These are phyloP conservation scores for Diorhabda sublineata DNA, from an alignment of 1,140 invertebrate species.

Conservation along the genomic window DNA sequence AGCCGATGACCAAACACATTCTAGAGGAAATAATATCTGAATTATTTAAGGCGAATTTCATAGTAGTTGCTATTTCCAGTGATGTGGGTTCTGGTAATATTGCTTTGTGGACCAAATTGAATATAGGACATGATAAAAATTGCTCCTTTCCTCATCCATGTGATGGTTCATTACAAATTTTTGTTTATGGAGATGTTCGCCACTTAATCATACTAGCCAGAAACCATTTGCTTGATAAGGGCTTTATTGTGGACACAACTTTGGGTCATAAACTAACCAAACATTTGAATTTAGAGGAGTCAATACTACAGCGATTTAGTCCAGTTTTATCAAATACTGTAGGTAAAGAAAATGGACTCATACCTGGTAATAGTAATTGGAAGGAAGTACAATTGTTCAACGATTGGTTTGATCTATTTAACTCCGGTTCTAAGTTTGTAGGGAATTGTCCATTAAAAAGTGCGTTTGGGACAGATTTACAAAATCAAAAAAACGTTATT, in stretches of 20 bases:
- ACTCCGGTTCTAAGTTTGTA: conserved; percentile 20
- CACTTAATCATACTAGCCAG: conserved; percentile 5
- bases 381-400: conserved; percentile 10
- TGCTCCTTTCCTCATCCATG: conserved; percentile 3
- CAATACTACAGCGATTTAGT: too few species aligned
- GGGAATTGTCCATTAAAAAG: conserved; percentile 13
- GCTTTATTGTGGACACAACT: not conserved
- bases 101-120: conserved; percentile 3
- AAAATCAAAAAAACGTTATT: conserved; percentile 20
- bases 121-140: conserved; percentile 11
- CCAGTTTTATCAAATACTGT: conserved; percentile 6
- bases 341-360: conserved; percentile 4
- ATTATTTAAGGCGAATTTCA: conserved; percentile 11
- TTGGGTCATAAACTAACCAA: too few species aligned
- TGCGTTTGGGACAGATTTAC: conserved; percentile 19
- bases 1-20: conserved; percentile 14
- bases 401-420: conserved; percentile 17
- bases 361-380: conserved; percentile 8
- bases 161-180: conserved; percentile 7
- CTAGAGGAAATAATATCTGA: conserved; percentile 11
- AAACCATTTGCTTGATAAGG: conserved; percentile 10
- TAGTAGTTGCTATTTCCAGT: conserved; percentile 9
- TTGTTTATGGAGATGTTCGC: conserved; percentile 11
- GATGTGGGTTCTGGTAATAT: conserved; percentile 12
- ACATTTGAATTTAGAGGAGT: too few species aligned